Base-by-base conservation (phyloP, 1,140 invertebrate genomes). In the Oreohelix idahoensis region DNA sequence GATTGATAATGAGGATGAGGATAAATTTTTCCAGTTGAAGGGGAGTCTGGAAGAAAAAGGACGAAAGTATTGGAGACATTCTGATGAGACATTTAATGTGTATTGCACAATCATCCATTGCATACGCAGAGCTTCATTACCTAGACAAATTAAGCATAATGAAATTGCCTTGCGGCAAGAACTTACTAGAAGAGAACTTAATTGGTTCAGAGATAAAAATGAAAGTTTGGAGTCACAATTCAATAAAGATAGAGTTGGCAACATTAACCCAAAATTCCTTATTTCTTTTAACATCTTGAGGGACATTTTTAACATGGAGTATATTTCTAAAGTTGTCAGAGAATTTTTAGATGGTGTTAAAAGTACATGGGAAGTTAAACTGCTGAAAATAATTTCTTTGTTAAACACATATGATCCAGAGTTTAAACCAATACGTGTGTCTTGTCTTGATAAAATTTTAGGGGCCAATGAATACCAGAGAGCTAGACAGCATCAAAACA, bases 1-100 rank as follows among this genome's bases (percentile, higher is more conserved):
- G 45, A 78, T 90, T 53, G 89, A 90, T 71, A 90, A 89, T 85
- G 82, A 76, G 32, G 89, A 90, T 77, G 88, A 89, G 70, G 89
- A 90, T 38, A 86, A 86, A 66, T 35, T 84, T 26, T 58, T 73
- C 17, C 45, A 81, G 15, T 63, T 90, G 26, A 76, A 42, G 45
- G 85, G 83, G 26, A 71, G 76, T 0, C n/a, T 90, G 5, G 85
- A 88, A 81, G 84, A 88, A 80, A 84, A 83, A 66, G 81, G 85
- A 5, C 84, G 79, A 70, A 51, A 82, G 17, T 38, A 74, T 20
- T 73, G 78, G 78, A 66, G 73, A 39, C 77, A 79, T 63, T 66
- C 82, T 70, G 78, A 70, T 4, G 15, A 42, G 15, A 1, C 35
- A 26, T 80, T 70, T 20, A 70, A 80, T 1, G 77, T 84, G 26